phyloP scores from a whole-genome alignment of 2,888 invertebrate genomes.

The Parnassius apollo region DNA sequence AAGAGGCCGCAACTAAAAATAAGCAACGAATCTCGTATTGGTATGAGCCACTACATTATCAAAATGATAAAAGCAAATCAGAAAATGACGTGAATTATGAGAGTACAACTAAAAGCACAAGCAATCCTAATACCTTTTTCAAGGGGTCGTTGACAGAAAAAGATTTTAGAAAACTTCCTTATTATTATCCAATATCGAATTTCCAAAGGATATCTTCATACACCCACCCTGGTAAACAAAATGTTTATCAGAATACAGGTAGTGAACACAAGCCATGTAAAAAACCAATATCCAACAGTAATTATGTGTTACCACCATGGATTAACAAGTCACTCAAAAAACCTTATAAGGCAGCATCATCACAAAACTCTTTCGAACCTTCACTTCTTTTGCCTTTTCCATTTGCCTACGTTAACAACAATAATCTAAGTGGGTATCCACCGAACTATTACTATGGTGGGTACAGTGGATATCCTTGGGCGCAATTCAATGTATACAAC shows the following conservation, averaged over 20 bases:
- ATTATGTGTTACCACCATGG: constrained; percentile 30
- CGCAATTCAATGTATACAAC: constrained; percentile 39
- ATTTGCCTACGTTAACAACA: constrained; percentile 48
- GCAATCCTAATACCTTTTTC: constrained; percentile 38
- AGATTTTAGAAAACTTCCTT: constrained; percentile 51
- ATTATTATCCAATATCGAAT: constrained; percentile 53
- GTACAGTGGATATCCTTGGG: constrained; percentile 41
- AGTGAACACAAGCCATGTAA: constrained; percentile 29
- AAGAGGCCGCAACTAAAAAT: constrained; percentile 14
- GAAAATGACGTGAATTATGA: constrained; percentile 38
- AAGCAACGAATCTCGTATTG: constrained; percentile 44
- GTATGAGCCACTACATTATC: constrained; percentile 48
- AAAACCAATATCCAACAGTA: constrained; percentile 22
- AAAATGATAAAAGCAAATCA: constrained; percentile 33
- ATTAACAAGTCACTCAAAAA: constrained; percentile 31
- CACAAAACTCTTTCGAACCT: constrained; percentile 37
- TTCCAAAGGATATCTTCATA: constrained; percentile 57
- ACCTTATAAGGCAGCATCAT: constrained; percentile 30
- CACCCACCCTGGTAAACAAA: constrained; percentile 32
- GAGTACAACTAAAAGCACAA: constrained; percentile 27
- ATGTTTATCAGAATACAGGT: constrained; percentile 7
- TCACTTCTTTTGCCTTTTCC: constrained; percentile 53
- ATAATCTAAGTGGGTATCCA: constrained; percentile 41
- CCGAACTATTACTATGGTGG: constrained; percentile 31
- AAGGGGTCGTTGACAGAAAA: constrained; percentile 37